phyloP scores from a whole-genome alignment of 2,888 invertebrate genomes.

The Atrina japonica region DNA sequence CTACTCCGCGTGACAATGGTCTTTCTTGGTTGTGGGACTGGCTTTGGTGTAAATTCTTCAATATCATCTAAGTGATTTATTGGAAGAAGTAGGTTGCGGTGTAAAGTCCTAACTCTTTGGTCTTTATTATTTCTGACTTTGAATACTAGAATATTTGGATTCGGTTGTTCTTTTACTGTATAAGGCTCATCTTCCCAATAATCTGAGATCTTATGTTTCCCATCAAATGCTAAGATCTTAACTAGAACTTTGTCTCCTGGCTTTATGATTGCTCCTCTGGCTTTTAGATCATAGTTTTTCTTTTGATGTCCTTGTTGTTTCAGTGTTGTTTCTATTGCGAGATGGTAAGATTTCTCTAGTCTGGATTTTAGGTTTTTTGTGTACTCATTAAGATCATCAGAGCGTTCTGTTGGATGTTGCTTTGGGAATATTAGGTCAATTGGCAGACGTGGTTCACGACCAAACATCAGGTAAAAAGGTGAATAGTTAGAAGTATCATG shows the following conservation, averaged over 20 bases:
- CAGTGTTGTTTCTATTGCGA: background rate
- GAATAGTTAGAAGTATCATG: background rate
- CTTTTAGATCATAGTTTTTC: no score
- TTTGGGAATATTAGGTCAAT: conserved; percentile 1
- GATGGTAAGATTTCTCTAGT: background rate
- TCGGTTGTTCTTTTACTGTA: background rate
- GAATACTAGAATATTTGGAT: background rate
- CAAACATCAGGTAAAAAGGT: conserved; percentile 12
- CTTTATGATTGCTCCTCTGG: background rate
- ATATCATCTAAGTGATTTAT: background rate
- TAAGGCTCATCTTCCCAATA: no score
- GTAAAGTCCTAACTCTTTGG: background rate
- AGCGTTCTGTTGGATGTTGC: background rate
- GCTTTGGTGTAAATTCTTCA: background rate
- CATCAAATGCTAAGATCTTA: no score
- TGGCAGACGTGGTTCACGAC: background rate
- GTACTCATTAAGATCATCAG: background rate
- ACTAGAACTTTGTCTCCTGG: background rate
- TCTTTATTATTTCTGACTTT: background rate
- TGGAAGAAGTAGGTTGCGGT: background rate
- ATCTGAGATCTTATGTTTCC: conserved; percentile 21
- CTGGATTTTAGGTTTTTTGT: background rate
- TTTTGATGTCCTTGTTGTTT: background rate
- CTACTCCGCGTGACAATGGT: no score
- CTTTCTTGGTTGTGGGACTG: background rate